phyloP scores from a whole-genome alignment of 2,113 vertebrate genomes.

The Charina bottae region DNA sequence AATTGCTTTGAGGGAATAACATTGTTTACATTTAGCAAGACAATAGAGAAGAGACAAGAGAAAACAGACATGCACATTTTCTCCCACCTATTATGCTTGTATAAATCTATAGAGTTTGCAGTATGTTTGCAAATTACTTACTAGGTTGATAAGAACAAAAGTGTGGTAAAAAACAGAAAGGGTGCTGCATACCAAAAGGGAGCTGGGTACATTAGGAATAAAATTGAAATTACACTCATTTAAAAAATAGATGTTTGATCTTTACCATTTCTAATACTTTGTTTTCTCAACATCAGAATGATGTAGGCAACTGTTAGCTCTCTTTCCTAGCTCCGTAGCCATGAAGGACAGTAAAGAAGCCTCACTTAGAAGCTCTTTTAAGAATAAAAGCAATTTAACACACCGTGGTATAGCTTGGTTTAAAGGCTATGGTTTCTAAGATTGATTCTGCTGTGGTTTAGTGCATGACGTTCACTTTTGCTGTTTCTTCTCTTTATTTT shows the following conservation, averaged over 20 bases:
- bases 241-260: neutral
- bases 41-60: neutral
- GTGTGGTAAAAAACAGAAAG: neutral
- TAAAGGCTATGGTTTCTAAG: neutral
- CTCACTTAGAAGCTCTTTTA: neutral
- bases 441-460: neutral
- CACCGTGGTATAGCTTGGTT: neutral
- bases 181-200: neutral
- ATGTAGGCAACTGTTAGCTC: neutral
- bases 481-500: neutral
- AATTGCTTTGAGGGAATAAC: slow-evolving; percentile 11
- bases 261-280: neutral
- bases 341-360: neutral
- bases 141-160: neutral
- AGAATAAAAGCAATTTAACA: neutral
- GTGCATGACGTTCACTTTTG: neutral
- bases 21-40: neutral
- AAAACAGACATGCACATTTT: neutral
- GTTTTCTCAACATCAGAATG: neutral
- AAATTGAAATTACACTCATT: neutral
- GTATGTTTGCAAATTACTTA: neutral
- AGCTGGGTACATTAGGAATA: neutral
- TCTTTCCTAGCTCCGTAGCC: neutral
- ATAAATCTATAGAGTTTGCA: neutral
- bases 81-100: neutral